Conservation (phyloP, 1,140 invertebrate species). For the Drosophila sproati region DNA sequence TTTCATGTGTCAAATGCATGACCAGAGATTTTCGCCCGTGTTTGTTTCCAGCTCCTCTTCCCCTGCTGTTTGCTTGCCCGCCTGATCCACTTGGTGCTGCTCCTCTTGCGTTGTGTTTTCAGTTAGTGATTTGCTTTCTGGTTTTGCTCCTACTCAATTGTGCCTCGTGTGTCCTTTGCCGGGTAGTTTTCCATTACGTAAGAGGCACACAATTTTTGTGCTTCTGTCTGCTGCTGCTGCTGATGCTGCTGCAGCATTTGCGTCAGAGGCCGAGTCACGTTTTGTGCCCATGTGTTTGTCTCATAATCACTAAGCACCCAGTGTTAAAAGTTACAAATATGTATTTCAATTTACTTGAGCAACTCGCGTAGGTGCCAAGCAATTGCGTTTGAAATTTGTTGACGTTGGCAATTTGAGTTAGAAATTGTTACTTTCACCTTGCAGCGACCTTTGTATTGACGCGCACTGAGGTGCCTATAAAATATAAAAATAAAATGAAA, state of each 20-base stretch:
- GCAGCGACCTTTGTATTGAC: slow-evolving; percentile 30
- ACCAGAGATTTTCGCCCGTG: slow-evolving; percentile 35
- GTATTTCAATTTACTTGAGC: slow-evolving; percentile 27
- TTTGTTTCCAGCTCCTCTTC: background rate
- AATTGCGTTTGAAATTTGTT: slow-evolving; percentile 12
- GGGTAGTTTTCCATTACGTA: slow-evolving; percentile 73
- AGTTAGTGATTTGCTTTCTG: background rate
- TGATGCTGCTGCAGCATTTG: slow-evolving; percentile 48
- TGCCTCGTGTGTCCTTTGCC: slow-evolving; percentile 35
- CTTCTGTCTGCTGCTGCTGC: background rate
- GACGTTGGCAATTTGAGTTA: background rate
- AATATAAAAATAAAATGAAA: background rate
- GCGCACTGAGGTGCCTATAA: background rate
- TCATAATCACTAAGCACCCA: slow-evolving; percentile 58
- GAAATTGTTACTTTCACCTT: slow-evolving; percentile 23
- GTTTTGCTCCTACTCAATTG: slow-evolving; percentile 10
- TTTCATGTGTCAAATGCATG: slow-evolving; percentile 78
- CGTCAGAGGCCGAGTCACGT: slow-evolving; percentile 47
- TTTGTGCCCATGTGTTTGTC: slow-evolving; percentile 4
- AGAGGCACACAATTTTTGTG: slow-evolving; percentile 19
- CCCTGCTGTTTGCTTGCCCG: slow-evolving; percentile 4
- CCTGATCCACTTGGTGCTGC: slow-evolving; percentile 1
- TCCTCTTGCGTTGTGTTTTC: slow-evolving; percentile 17
- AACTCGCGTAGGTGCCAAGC: slow-evolving; percentile 10
- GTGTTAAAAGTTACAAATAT: slow-evolving; percentile 2